These are phyloP conservation scores for Limnephilus auricula DNA, from an alignment of 2,888 invertebrate species.

Conservation along the genomic window DNA sequence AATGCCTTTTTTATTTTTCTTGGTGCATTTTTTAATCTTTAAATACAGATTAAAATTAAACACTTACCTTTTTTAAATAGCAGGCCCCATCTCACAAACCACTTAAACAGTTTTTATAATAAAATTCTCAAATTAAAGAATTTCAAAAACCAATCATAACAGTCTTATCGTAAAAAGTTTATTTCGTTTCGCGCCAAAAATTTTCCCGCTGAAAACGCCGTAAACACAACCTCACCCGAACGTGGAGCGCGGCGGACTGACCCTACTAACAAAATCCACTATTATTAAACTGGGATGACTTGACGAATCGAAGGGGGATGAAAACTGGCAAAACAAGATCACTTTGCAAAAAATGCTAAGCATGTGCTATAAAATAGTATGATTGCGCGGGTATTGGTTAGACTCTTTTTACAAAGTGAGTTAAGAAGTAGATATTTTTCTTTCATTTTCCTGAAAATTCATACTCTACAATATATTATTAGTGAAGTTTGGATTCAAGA, in stretches of 20 bases:
- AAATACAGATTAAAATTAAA: no score
- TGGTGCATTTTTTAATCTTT: no score
- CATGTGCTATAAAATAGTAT: neutral
- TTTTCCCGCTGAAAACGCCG: neutral
- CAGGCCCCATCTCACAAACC: neutral
- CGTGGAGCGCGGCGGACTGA: conserved; percentile 25
- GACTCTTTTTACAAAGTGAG: neutral
- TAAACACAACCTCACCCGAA: neutral
- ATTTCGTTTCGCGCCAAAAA: conserved; percentile 13
- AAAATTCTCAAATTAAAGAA: neutral
- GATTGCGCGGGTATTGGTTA: no score
- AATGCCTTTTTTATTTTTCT: no score
- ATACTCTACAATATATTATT: neutral
- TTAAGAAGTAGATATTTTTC: neutral
- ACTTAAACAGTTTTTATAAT: neutral
- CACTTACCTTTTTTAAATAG: conserved; percentile 5
- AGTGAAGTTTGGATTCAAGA: neutral
- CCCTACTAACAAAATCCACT: neutral
- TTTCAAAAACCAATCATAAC: neutral
- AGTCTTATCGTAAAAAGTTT: conserved; percentile 26
- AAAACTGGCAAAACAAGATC: neutral
- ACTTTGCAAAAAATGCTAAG: neutral
- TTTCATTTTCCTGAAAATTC: neutral
- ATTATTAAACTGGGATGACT: conserved; percentile 35
- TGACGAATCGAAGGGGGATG: neutral